Evolutionary conservation across 2,888 invertebrate species (phyloP), one percentile per base, ranked within the genome.

Genomic region (Lepetodrilus schrolli): DNA sequence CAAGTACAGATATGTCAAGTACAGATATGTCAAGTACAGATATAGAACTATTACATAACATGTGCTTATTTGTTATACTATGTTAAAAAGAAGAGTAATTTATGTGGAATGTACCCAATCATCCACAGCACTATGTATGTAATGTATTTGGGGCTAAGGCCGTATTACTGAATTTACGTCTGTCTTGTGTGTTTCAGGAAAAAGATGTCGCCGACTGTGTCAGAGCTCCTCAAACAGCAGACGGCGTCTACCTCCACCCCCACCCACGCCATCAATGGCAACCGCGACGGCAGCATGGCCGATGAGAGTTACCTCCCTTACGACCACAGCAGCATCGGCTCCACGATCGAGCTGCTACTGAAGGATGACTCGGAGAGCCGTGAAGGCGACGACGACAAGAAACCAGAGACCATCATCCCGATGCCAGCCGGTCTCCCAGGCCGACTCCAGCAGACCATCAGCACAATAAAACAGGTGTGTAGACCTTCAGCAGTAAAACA

Each of bases 401-500:
- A 81, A 50, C 77, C 82, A 34, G 80, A 85, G 74, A 77, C 74
- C 51, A 75, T 81, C 69, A 81, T 84, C n/a, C 80, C 82, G 74
- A 73, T 84, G 23, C 92, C 92, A 4, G 90, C 91, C 0, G 88
- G 89, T 74, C 88, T 93, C 74, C 90, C 92, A 5, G 89, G 91
- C 49, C 91, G 91, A 47, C 86, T 93, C 72, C 89, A 90, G 78
- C 90, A 91, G 69, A 87, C 91, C 21, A 89, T 93, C 66, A 89
- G 88, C 70, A 88, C 90, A 73, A 85, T 92, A 43, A 92, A 92
- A 84, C 82, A 84, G 81, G 90, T 88, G n/a, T n/a, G n/a, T n/a
- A n/a, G n/a, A n/a, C n/a, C n/a, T n/a, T n/a, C n/a, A n/a, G n/a
- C n/a, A n/a, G n/a, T n/a, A n/a, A n/a, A n/a, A n/a, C n/a, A n/a